Evolutionary conservation across 2,113 vertebrate species (phyloP).

Genomic region (Pipa parva): DNA sequence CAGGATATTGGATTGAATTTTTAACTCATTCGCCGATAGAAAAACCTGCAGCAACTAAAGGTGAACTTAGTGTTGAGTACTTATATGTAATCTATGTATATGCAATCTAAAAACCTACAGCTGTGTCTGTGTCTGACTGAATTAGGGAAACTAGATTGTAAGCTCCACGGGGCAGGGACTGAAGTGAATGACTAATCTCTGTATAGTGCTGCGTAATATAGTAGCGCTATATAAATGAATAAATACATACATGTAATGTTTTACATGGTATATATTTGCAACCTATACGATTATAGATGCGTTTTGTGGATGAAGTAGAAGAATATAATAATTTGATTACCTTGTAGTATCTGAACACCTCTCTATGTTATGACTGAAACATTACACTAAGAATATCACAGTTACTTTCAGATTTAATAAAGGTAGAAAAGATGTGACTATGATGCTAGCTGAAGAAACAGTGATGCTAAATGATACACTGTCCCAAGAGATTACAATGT

Average conservation of each 20-base stretch:
- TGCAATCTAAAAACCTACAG: no score
- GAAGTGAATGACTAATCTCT: no score
- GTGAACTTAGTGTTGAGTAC: not conserved
- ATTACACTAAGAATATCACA: not conserved
- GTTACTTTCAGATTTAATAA: not conserved
- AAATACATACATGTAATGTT: slow-evolving; percentile 3
- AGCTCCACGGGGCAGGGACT: no score
- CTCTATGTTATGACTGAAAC: not conserved
- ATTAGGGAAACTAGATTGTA: no score
- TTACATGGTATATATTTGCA: slow-evolving; percentile 19
- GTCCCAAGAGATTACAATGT: not conserved
- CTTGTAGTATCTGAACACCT: not conserved
- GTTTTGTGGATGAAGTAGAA: slow-evolving; percentile 6
- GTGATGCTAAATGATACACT: not conserved
- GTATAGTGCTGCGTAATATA: no score
- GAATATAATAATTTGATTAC: not conserved
- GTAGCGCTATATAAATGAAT: no score
- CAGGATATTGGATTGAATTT: not conserved
- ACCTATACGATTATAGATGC: slow-evolving; percentile 10
- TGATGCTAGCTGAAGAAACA: not conserved
- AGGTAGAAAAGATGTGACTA: not conserved
- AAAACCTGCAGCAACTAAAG: slow-evolving; percentile 10
- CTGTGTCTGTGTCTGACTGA: no score
- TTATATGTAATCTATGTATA: no score
- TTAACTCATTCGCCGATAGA: slow-evolving; percentile 1